phyloP scores from a whole-genome alignment of 2,888 invertebrate species.

The Lasioglossum pauxillum region DNA sequence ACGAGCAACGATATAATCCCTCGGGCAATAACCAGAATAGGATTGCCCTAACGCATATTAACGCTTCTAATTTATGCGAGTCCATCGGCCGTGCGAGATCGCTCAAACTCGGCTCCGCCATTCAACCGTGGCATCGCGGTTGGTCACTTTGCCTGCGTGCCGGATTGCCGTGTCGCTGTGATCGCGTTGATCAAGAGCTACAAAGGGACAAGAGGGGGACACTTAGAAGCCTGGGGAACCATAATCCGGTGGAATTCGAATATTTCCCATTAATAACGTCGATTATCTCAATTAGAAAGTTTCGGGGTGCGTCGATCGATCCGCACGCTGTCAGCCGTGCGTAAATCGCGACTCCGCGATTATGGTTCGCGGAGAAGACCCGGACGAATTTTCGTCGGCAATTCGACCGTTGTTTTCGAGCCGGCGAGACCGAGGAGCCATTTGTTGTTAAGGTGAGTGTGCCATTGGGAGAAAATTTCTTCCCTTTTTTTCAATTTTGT shows the following conservation, averaged over 20 bases:
- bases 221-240: slow-evolving; percentile 43
- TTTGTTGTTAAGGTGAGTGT: neutral
- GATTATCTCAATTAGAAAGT: slow-evolving; percentile 28
- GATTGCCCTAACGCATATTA: slow-evolving; percentile 71
- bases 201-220: slow-evolving; percentile 56
- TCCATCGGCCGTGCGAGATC: slow-evolving; percentile 65
- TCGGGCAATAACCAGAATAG: slow-evolving; percentile 60
- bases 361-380: neutral
- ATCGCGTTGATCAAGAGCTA: slow-evolving; percentile 69
- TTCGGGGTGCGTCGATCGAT: slow-evolving; percentile 2
- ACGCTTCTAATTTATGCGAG: slow-evolving; percentile 75
- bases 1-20: slow-evolving; percentile 50
- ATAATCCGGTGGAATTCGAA: slow-evolving; percentile 48
- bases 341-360: neutral
- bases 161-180: slow-evolving; percentile 62
- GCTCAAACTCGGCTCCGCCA: slow-evolving; percentile 48
- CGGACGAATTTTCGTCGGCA: neutral
- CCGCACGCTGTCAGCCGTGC: neutral
- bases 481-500: no score
- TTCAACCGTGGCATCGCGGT: slow-evolving; percentile 51
- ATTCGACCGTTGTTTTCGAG: neutral
- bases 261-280: slow-evolving; percentile 36
- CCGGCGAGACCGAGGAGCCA: neutral
- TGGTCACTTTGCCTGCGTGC: slow-evolving; percentile 60
- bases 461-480: no score